Conservation (phyloP, 2,888 invertebrate species). For the Amphipyra tragopoginis region DNA sequence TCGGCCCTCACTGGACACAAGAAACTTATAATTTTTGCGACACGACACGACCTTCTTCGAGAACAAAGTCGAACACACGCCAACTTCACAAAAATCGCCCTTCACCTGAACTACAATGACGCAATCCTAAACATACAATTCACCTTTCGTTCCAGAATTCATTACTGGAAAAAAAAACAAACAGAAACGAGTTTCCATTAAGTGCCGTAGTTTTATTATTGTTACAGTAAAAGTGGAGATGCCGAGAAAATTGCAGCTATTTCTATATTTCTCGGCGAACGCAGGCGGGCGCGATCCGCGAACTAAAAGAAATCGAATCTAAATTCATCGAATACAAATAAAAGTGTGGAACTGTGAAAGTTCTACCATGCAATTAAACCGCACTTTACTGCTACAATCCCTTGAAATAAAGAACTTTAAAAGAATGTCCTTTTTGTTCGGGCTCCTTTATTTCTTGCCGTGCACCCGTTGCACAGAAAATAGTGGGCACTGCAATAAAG, state of each 20-base stretch:
- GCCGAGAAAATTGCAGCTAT: slow-evolving; percentile 68
- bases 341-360: slow-evolving; percentile 77
- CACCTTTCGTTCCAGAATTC: slow-evolving; percentile 55
- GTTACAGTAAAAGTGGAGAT: slow-evolving; percentile 65
- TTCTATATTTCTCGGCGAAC: slow-evolving; percentile 67
- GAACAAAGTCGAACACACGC: slow-evolving; percentile 63
- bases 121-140: slow-evolving; percentile 44
- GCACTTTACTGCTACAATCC: slow-evolving; percentile 86
- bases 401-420: slow-evolving; percentile 87
- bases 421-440: slow-evolving; percentile 82
- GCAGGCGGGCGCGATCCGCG: slow-evolving; percentile 52
- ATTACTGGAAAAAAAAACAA: slow-evolving; percentile 57
- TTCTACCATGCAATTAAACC: slow-evolving; percentile 87
- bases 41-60: slow-evolving; percentile 65
- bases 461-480: slow-evolving; percentile 74
- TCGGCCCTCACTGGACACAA: slow-evolving; percentile 69
- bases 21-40: slow-evolving; percentile 79
- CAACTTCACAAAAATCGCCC: slow-evolving; percentile 59
- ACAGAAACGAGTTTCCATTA: slow-evolving; percentile 65
- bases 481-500: slow-evolving; percentile 77
- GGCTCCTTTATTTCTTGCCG: slow-evolving; percentile 77
- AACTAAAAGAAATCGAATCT: slow-evolving; percentile 76
- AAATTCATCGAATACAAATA: slow-evolving; percentile 83
- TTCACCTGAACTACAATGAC: slow-evolving; percentile 35
- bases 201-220: slow-evolving; percentile 59